Base-by-base conservation (phyloP, 2,888 invertebrate species). In the Scaptomyza flava region DNA sequence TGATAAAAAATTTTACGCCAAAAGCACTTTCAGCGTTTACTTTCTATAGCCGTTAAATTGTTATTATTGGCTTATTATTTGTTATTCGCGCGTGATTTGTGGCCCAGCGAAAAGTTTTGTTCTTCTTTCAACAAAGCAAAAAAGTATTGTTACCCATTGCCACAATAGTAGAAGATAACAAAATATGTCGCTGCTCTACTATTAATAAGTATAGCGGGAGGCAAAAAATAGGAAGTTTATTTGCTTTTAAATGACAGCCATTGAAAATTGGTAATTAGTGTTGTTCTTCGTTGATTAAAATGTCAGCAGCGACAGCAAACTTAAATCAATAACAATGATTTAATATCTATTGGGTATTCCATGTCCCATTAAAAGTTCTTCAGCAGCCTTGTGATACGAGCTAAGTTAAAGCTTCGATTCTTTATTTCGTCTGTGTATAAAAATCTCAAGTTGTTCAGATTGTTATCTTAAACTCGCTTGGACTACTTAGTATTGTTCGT, bases 51-150 rank as follows among this genome's bases (percentile, higher is more conserved):
- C 75, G 75, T 73, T 86, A 69, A 86, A 84, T 76, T 67, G 79
- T 64, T 78, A 79, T 87, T 84, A 87, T 81, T 81, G 79, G 76
- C 69, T 81, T 81, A 82, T 81, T 81, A 82, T 73, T 86, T 72
- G 66, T 70, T 64, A 43, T 80, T 76, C 38, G 60, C 52, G 38
- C 23, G 41, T 67, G 63, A 61, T 68, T 72, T 62, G 60, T 58
- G 57, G 41, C n/a, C 41, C 36, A 41, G 33, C 43, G 17, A 31
- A 62, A 54, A 27, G 6, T 43, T 43, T 11, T 43, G 9, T 65
- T 42, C n/a, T 36, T 56, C 33, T 20, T 50, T 54, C n/a, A 42
- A 31, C 9, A 6, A 61, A 63, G 41, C 51, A 34, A 46, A 45
- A 48, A 14, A 30, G 70, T 68, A 72, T 79, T 79, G 79, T 57